Conservation (phyloP, 2,113 vertebrate genomes). For the Phyllostomus hastatus region DNA sequence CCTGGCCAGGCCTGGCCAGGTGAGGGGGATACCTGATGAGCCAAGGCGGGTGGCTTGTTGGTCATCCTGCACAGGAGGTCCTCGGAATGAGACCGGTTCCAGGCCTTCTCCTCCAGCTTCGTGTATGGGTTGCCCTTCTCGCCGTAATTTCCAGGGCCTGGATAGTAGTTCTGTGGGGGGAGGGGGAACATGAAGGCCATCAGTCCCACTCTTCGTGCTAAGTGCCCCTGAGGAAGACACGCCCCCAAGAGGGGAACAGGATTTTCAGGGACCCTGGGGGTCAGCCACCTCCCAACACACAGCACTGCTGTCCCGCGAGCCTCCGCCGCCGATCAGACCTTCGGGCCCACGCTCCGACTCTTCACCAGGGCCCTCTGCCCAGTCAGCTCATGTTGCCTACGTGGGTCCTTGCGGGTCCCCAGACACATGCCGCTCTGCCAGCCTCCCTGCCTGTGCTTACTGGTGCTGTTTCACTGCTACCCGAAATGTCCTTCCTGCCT, state of each 20-base stretch:
- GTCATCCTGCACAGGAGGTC: constrained; percentile 75
- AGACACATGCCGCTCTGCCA: too few relatives aligned
- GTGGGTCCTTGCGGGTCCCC: background rate
- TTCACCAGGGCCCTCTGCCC: background rate
- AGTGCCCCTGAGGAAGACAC: background rate
- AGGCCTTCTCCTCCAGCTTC: constrained; percentile 69
- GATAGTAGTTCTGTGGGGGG: constrained; percentile 71
- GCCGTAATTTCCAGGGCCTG: constrained; percentile 81
- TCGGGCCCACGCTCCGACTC: background rate
- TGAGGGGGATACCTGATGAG: accelerated
- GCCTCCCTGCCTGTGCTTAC: background rate
- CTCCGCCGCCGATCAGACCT: accelerated
- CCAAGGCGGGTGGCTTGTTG: background rate
- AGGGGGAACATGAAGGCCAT: background rate
- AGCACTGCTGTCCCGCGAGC: background rate
- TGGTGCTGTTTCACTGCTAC: too few relatives aligned
- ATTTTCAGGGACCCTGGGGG: background rate
- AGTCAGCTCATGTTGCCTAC: accelerated
- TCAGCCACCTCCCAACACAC: background rate
- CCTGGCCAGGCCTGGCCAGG: background rate
- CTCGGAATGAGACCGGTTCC: constrained; percentile 2
- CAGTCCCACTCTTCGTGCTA: too few relatives aligned
- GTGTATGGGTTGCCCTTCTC: constrained; percentile 78
- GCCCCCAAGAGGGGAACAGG: background rate
- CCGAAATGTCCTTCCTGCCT: background rate